phyloP scores from a whole-genome alignment of 2,113 vertebrate species.

The Aix galericulata region DNA sequence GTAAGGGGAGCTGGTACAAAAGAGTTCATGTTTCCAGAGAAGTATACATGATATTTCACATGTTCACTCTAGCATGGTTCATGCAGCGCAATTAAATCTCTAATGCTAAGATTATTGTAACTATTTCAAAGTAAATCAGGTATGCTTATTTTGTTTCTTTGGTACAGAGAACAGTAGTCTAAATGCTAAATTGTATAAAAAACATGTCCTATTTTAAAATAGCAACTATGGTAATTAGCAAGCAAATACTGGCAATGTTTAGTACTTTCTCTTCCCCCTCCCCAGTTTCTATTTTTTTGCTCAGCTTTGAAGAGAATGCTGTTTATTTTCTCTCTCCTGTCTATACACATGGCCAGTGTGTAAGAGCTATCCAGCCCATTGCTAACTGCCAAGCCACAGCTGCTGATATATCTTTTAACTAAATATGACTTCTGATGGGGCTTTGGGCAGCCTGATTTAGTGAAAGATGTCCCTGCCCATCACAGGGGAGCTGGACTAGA shows the following conservation, averaged over 20 bases:
- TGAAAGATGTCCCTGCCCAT: neutral
- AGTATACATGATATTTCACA: fast-evolving
- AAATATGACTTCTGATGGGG: neutral
- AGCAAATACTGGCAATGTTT: neutral
- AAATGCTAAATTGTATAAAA: neutral
- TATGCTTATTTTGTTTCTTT: neutral
- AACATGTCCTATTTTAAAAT: neutral
- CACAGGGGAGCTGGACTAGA: neutral
- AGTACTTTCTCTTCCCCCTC: neutral
- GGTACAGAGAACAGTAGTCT: neutral
- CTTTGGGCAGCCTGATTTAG: neutral
- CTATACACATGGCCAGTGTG: neutral
- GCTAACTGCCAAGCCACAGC: neutral
- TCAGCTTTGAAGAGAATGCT: neutral
- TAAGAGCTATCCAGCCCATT: neutral
- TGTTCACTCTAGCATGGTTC: neutral
- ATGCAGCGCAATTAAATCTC: neutral
- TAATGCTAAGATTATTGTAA: neutral
- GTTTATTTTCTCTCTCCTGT: neutral
- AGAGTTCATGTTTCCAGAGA: neutral
- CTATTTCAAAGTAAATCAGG: neutral
- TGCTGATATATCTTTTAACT: neutral
- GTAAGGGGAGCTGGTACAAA: slow-evolving; percentile 16
- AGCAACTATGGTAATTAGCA: neutral
- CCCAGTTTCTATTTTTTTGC: neutral